Evolutionary conservation across 2,888 invertebrate genomes (phyloP).

Genomic region (Coecobrya sp.): DNA sequence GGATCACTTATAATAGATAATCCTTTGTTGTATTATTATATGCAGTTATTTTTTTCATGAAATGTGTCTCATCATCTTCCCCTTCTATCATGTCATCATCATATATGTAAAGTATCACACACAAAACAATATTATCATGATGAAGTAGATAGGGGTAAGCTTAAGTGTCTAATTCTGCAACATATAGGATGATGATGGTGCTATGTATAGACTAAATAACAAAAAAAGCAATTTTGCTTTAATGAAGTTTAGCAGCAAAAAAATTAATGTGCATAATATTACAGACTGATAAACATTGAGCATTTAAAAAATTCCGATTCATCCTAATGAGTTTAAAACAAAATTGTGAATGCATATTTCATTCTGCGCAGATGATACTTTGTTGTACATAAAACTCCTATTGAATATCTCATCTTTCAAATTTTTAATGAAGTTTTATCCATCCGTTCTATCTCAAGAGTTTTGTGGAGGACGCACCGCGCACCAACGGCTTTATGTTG

Average conservation of each 20-base stretch:
- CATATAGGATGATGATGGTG: constrained; percentile 33
- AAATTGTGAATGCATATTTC: no score
- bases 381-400: no score
- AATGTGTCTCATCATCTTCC: constrained; percentile 54
- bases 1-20: constrained; percentile 14
- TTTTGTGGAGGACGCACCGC: no score
- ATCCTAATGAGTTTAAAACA: no score
- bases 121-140: constrained; percentile 29
- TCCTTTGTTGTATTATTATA: constrained; percentile 36
- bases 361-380: no score
- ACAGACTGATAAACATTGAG: no score
- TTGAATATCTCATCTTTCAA: no score
- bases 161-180: constrained; percentile 31
- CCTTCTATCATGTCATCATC: constrained; percentile 18
- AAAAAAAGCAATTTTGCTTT: constrained; percentile 37
- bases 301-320: no score
- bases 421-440: no score
- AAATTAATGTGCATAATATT: background rate
- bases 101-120: constrained; percentile 35
- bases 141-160: background rate
- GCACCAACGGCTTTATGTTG: no score
- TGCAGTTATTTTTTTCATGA: constrained; percentile 53
- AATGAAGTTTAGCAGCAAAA: constrained; percentile 8
- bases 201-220: constrained; percentile 33
- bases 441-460: no score